Base-by-base conservation (phyloP, 2,113 vertebrate species). In the Ageneiosus marmoratus region DNA sequence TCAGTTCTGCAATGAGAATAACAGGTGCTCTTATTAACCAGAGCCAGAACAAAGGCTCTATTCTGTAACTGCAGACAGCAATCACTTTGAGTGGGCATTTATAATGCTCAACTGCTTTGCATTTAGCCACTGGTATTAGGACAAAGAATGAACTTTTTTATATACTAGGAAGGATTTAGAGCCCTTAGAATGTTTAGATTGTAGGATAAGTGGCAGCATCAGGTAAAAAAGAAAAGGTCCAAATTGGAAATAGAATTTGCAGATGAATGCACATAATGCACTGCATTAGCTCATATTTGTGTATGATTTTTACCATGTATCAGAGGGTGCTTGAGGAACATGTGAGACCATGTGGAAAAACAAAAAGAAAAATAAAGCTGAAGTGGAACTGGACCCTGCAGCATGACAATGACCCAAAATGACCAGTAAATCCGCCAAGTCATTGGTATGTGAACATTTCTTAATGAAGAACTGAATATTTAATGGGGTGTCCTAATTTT, bases 11-110 rank as follows among this genome's bases (percentile, higher is more conserved):
- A 75, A 75, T 50, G 80, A 75, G 80, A 79, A 87, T 29, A 85
- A 80, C 83, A 87, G 83, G 86, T 87, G 83, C 69, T 55, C 60
- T 77, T 80, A 85, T 80, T 84, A 87, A 83, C 44, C 69, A 72
- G 69, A 51, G 44, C 67, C 8, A 8, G 22, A 87, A 89, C 85
- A 89, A 88, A 85, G 81, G 34, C 60, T 67, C 69, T 81, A 86
- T 89, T 89, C 78, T 89, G 55, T 27, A 55, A 27, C 22, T n/a
- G 72, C 74, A 63, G 80, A 83, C 73, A 41, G 27, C 62, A 77
- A 81, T 65, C 72, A 83, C 80, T 62, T 29, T 29, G 34, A 81
- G 69, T 53, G 27, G 48, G 37, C 41, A 63, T 85, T 83, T 81
- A 70, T 29, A 83, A 41, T 55, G 76, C 63, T 86, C 62, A 67